A percentile compares a stretch with the other conserved stretches of the same genome.
These are phyloP conservation scores for Leptinotarsa peninsularis DNA, from an alignment of 2,888 invertebrate genomes.

Conservation along the genomic window DNA sequence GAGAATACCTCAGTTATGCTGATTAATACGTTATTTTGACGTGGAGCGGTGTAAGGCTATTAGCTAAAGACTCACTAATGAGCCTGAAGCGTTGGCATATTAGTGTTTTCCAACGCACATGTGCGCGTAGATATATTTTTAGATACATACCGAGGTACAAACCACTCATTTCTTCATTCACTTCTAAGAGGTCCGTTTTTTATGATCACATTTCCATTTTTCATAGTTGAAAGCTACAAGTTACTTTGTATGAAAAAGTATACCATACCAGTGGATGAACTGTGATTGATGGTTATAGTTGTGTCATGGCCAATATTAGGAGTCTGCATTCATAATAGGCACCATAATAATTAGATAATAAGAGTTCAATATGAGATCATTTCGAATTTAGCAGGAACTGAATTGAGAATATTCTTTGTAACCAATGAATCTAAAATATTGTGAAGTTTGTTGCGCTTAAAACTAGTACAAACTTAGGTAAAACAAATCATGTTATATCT, in stretches of 20 bases:
- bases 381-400: too few species aligned
- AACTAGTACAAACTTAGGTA: too few species aligned
- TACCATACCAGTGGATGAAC: neutral
- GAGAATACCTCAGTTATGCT: constrained; percentile 48
- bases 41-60: constrained; percentile 65
- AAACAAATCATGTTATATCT: too few species aligned
- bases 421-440: too few species aligned
- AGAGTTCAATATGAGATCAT: too few species aligned
- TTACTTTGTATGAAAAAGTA: neutral
- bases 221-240: constrained; percentile 21
- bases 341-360: too few species aligned
- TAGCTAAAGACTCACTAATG: constrained; percentile 63
- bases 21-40: constrained; percentile 68
- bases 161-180: constrained; percentile 47
- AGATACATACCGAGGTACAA: constrained; percentile 53
- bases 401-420: too few species aligned
- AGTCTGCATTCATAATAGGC: too few species aligned
- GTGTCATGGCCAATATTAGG: too few species aligned
- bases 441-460: too few species aligned
- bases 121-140: constrained; percentile 53
- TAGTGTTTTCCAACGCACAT: constrained; percentile 56
- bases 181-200: constrained; percentile 44
- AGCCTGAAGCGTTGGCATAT: constrained; percentile 60
- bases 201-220: constrained; percentile 30
- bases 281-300: too few species aligned